Conservation (phyloP, 2,797 vertebrate species). For the Danio aesculapii region DNA sequence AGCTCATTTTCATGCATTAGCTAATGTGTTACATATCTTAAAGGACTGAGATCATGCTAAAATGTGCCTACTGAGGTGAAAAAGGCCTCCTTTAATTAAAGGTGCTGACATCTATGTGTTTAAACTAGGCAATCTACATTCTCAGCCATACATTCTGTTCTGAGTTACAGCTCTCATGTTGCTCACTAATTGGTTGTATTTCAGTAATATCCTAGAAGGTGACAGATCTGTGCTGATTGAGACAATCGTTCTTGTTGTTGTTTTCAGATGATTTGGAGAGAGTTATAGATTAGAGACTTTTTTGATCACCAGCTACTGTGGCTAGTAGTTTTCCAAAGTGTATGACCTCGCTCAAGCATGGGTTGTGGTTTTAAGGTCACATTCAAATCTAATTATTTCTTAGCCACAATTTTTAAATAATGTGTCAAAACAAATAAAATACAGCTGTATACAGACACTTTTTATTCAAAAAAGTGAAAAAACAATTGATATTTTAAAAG, state of each 20-base stretch:
- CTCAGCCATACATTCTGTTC: slow-evolving; percentile 14
- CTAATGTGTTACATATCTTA: slow-evolving; percentile 38
- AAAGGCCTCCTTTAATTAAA: slow-evolving; percentile 38
- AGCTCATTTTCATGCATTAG: slow-evolving; percentile 47
- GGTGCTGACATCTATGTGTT: slow-evolving; percentile 21
- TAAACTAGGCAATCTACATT: background rate
- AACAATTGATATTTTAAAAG: no score
- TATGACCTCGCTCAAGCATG: no score
- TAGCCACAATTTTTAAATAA: no score
- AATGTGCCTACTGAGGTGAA: background rate
- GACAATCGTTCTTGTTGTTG: background rate
- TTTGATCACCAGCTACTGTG: no score
- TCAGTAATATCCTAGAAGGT: background rate
- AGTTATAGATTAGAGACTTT: slow-evolving; percentile 26
- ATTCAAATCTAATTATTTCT: no score
- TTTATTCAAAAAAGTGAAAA: no score
- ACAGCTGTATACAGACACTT: no score
- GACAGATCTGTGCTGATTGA: slow-evolving; percentile 22
- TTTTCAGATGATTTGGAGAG: slow-evolving; percentile 6
- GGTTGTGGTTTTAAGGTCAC: no score
- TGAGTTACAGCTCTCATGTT: background rate
- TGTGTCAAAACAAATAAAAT: no score
- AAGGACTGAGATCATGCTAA: slow-evolving; percentile 23
- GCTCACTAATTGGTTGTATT: slow-evolving; percentile 28
- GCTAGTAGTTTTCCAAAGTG: no score